Evolutionary conservation across 2,113 vertebrate genomes (phyloP).

Genomic region (Podarcis cretensis): DNA sequence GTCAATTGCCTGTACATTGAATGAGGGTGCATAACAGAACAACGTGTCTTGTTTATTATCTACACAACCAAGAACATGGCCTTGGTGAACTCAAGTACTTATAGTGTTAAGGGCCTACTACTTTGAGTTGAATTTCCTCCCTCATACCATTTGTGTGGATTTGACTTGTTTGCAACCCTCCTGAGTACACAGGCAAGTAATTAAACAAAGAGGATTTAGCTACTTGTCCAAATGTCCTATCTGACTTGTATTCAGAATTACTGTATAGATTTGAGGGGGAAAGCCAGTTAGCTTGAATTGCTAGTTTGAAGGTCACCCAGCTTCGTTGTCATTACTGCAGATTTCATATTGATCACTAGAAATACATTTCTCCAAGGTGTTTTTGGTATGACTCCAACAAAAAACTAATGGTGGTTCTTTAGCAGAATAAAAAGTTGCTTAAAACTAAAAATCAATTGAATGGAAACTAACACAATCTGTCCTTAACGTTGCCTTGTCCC

Average conservation of each 20-base stretch:
- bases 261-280: background rate
- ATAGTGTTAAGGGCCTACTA: background rate
- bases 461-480: background rate
- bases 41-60: background rate
- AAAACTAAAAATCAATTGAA: background rate
- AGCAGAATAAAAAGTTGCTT: background rate
- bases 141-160: background rate
- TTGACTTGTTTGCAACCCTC: background rate
- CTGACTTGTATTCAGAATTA: background rate
- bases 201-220: background rate
- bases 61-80: background rate
- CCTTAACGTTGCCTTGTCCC: background rate
- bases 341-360: background rate
- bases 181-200: background rate
- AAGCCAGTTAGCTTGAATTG: background rate
- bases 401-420: background rate
- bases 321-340: background rate
- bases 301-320: background rate
- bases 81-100: background rate
- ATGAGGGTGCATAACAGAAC: background rate
- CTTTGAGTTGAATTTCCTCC: no score
- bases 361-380: background rate
- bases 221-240: background rate
- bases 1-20: background rate
- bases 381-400: background rate